Evolutionary conservation across 2,888 invertebrate genomes (phyloP), one percentile per base, ranked within the genome.

Genomic region (Pinctada fucata): DNA sequence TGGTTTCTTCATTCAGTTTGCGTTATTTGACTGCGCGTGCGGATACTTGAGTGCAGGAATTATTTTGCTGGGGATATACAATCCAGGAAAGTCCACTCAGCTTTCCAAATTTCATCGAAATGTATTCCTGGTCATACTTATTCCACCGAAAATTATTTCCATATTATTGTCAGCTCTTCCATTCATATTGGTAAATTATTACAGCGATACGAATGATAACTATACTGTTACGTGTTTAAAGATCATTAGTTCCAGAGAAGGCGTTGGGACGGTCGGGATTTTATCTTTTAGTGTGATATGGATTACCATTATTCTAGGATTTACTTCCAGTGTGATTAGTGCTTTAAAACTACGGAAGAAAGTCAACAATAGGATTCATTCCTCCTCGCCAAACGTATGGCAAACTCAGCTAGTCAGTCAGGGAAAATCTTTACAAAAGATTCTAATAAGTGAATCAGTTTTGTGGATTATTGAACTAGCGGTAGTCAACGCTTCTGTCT

Each of bases 301-400:
- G 88, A 69, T 85, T 2, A 64, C 84, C 51, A 16, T 87, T n/a
- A 45, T 76, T 6, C 64, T 83, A n/a, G 79, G 82, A 13, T 13
- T 84, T 31, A 65, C 84, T 6, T 81, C 85, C 72, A 84, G 83
- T 75, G 75, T 86, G 16, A 84, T 88, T 16, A 78, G 85, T 64
- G 85, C 85, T 8, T 78, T 87, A n/a, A 85, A 87, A 70, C 79
- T 87, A 50, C 88, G 88, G 88, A 87, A 87, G 76, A 82, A 84
- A 76, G 83, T 86, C 72, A 86, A 86, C 74, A 86, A 87, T 76
- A 82, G 89, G 51, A 86, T 89, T 47, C 87, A 88, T 77, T 86
- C 87, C 45, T 86, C 89, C 1, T 86, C 87, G 3, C 86, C 87
- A 31, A 88, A 89, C 79, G 85, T 89, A 10, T 89, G 88, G 88